These are phyloP conservation scores for Eueides isabella DNA, from an alignment of 1,140 invertebrate species.

Conservation along the genomic window DNA sequence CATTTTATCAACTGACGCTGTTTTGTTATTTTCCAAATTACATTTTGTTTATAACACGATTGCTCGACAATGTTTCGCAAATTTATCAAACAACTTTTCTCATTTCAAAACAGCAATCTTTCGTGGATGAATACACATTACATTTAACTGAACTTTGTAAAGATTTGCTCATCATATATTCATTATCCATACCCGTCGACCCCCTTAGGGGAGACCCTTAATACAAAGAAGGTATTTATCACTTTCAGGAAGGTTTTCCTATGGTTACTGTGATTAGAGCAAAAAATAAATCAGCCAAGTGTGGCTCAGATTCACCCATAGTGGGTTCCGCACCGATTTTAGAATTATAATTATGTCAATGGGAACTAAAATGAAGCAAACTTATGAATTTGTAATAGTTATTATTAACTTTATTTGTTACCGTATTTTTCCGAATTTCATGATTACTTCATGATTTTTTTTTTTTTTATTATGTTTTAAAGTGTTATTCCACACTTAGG, in stretches of 20 bases:
- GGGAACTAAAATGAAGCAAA: no score
- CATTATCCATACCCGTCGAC: constrained; percentile 7
- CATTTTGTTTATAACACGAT: constrained; percentile 9
- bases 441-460: no score
- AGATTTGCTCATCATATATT: constrained; percentile 8
- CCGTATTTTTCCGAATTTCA: no score
- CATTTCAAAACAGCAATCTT: constrained; percentile 14
- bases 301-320: no score
- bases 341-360: no score
- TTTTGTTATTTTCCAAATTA: neutral
- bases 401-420: no score
- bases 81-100: constrained; percentile 13
- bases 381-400: no score
- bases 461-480: no score
- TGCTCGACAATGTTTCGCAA: constrained; percentile 9
- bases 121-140: constrained; percentile 13
- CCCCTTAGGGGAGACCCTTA: neutral
- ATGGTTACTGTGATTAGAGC: neutral
- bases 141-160: constrained; percentile 8
- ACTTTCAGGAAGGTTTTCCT: neutral
- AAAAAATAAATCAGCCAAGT: no score
- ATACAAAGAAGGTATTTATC: constrained; percentile 8
- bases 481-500: no score
- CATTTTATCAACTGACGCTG: neutral
- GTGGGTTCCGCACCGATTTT: no score